phyloP scores from a whole-genome alignment of 2,113 vertebrate genomes.

The Silurus glanis region DNA sequence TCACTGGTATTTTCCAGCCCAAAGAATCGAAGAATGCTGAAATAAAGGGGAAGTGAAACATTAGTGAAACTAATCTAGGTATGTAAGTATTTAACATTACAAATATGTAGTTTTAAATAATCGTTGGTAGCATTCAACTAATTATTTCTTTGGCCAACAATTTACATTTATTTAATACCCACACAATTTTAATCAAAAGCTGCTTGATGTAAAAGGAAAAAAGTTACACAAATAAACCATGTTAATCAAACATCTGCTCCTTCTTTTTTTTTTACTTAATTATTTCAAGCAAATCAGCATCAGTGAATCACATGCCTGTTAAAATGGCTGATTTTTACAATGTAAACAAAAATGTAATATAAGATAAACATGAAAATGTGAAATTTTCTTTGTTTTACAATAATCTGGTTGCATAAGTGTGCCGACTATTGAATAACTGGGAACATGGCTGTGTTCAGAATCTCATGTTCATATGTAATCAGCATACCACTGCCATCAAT shows the following conservation, averaged over 20 bases:
- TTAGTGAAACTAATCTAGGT: conserved; percentile 31
- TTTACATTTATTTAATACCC: background rate
- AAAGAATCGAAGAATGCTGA: conserved; percentile 59
- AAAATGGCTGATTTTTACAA: too few species aligned
- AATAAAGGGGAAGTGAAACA: conserved; percentile 26
- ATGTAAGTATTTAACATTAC: background rate
- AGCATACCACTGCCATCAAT: too few species aligned
- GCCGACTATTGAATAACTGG: too few species aligned
- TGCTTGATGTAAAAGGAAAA: background rate
- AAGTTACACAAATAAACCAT: background rate
- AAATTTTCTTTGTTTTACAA: too few species aligned
- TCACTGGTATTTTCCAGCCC: conserved; percentile 53
- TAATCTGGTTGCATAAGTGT: too few species aligned
- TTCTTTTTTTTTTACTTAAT: background rate
- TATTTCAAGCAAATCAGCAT: background rate
- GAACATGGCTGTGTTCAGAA: too few species aligned
- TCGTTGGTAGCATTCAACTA: background rate
- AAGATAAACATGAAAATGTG: too few species aligned
- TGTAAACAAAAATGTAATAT: too few species aligned
- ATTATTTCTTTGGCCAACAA: background rate
- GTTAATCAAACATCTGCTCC: background rate
- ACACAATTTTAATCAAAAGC: background rate
- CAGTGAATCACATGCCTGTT: too few species aligned
- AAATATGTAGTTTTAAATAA: background rate
- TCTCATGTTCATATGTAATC: too few species aligned